Evolutionary conservation across 2,113 vertebrate species (phyloP).

Genomic region (Boulengeromyrus knoepffleri): DNA sequence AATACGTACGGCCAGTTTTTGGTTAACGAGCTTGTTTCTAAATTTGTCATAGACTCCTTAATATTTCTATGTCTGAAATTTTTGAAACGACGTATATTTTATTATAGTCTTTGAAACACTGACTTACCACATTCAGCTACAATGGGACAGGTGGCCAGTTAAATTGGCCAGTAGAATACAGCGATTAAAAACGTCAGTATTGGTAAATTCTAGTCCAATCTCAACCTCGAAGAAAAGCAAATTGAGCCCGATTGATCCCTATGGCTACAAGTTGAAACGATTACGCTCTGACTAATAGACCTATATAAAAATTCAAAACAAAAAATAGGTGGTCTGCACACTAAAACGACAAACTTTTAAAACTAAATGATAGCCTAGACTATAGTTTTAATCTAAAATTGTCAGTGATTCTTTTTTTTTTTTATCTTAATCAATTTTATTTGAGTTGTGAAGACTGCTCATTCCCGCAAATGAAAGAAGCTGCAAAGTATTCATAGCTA

Average conservation of each 20-base stretch:
- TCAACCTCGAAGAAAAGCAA: background rate
- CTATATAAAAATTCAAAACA: too few species aligned
- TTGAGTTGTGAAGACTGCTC: background rate
- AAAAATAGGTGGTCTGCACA: background rate
- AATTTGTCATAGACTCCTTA: background rate
- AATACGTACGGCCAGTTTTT: background rate
- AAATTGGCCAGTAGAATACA: background rate
- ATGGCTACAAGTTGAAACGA: background rate
- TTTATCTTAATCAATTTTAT: background rate
- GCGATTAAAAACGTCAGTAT: background rate
- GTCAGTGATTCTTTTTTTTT: background rate
- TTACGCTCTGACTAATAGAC: background rate
- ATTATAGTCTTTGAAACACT: background rate
- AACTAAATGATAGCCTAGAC: background rate
- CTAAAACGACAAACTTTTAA: background rate
- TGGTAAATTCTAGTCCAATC: background rate
- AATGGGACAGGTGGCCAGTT: background rate
- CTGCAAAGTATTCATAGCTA: background rate
- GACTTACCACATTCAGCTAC: background rate
- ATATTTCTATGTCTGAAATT: background rate
- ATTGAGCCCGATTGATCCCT: background rate
- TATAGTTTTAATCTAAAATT: background rate
- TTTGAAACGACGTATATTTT: background rate
- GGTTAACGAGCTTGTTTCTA: background rate
- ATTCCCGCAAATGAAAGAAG: background rate